Conservation (phyloP, 2,888 invertebrate genomes). For the Diarsia brunnea region DNA sequence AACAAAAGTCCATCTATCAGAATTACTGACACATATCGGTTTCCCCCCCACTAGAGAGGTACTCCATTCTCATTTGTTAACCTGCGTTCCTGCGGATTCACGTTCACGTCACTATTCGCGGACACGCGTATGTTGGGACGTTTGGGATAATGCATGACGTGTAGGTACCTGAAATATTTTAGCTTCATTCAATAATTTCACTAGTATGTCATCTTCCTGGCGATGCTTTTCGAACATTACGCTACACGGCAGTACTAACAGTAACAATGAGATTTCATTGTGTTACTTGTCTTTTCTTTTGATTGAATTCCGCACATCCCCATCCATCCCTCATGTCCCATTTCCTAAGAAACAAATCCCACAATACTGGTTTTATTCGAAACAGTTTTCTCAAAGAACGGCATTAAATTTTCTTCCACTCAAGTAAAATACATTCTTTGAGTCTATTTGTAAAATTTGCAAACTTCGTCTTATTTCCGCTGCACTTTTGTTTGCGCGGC, state of each 20-base stretch:
- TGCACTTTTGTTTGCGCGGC: background rate
- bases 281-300: background rate
- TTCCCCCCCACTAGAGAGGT: background rate
- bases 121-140: conserved; percentile 9
- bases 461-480: conserved; percentile 13
- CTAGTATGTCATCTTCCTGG: no score
- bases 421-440: background rate
- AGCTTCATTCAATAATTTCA: background rate
- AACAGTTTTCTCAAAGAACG: conserved; percentile 1
- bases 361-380: background rate
- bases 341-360: no score
- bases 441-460: background rate
- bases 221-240: no score
- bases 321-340: no score
- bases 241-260: background rate
- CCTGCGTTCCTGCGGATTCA: background rate
- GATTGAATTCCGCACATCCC: no score
- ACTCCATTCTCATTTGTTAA: background rate
- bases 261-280: background rate
- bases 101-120: conserved; percentile 27
- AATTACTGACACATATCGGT: background rate
- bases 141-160: conserved; percentile 17
- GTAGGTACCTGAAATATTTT: background rate
- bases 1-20: background rate
- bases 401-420: background rate